phyloP scores from a whole-genome alignment of 2,113 vertebrate species.

The Candoia aspera region DNA sequence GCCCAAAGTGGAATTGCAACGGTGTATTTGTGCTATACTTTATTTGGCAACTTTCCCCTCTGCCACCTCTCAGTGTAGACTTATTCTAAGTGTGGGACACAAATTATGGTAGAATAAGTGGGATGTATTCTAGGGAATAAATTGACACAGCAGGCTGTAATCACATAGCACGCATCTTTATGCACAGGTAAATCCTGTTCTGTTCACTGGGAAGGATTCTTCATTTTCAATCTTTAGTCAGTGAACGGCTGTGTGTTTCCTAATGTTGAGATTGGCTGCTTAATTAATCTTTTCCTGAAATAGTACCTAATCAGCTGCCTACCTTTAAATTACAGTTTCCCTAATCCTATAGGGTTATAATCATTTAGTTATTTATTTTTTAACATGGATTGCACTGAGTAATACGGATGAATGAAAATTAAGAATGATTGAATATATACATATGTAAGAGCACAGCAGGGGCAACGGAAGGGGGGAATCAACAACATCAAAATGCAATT shows the following conservation, averaged over 20 bases:
- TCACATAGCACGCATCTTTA: neutral
- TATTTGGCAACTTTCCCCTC: neutral
- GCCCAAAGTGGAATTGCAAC: neutral
- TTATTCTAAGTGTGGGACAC: neutral
- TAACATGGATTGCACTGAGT: neutral
- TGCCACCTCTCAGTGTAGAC: neutral
- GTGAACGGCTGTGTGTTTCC: neutral
- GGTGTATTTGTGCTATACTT: neutral
- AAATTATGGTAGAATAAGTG: neutral
- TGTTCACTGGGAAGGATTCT: neutral
- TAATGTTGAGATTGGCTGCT: neutral
- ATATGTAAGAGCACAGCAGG: neutral
- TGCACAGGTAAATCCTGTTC: neutral
- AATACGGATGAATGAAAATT: neutral
- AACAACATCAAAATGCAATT: neutral
- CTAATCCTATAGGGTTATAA: neutral
- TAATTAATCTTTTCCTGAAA: slow-evolving; percentile 3
- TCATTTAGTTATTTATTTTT: neutral
- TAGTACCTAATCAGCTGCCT: neutral
- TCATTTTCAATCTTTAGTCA: neutral
- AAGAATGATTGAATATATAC: neutral
- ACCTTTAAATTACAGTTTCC: neutral
- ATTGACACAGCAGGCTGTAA: neutral
- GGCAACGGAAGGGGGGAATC: neutral
- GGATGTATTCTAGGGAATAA: neutral